Evolutionary conservation across 2,888 invertebrate genomes (phyloP).

Genomic region (Leucoma salicis): DNA sequence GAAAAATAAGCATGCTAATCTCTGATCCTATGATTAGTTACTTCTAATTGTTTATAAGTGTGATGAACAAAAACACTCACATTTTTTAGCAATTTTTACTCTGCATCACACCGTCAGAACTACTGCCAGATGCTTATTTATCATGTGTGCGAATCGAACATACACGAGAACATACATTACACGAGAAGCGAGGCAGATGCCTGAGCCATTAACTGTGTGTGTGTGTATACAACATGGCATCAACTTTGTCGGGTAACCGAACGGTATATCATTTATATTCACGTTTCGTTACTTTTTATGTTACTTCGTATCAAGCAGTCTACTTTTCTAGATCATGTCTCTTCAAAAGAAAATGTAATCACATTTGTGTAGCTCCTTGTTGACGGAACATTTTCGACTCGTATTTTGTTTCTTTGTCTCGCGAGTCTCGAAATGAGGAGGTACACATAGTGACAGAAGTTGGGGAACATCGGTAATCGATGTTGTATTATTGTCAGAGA

Average conservation of each 20-base stretch:
- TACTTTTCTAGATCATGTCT: background rate
- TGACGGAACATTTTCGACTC: background rate
- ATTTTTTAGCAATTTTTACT: too few species aligned
- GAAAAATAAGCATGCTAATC: too few species aligned
- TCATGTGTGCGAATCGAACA: too few species aligned
- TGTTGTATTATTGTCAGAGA: background rate
- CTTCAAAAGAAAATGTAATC: background rate
- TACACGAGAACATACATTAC: too few species aligned
- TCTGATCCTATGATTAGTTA: too few species aligned
- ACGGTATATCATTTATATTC: background rate
- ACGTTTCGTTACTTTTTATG: background rate
- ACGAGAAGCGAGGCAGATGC: too few species aligned
- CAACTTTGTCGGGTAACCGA: background rate
- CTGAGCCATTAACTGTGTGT: too few species aligned
- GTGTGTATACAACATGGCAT: too few species aligned
- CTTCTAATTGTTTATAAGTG: too few species aligned
- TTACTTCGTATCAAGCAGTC: background rate
- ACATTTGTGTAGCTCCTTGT: background rate
- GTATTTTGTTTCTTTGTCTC: background rate
- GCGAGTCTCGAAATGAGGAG: background rate
- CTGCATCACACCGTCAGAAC: too few species aligned
- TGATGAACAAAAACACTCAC: too few species aligned
- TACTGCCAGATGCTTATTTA: too few species aligned
- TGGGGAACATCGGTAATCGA: background rate
- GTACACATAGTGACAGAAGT: background rate